Evolutionary conservation across 2,113 vertebrate species (phyloP), one percentile per base, ranked within the genome.

Genomic region (Motacilla alba): DNA sequence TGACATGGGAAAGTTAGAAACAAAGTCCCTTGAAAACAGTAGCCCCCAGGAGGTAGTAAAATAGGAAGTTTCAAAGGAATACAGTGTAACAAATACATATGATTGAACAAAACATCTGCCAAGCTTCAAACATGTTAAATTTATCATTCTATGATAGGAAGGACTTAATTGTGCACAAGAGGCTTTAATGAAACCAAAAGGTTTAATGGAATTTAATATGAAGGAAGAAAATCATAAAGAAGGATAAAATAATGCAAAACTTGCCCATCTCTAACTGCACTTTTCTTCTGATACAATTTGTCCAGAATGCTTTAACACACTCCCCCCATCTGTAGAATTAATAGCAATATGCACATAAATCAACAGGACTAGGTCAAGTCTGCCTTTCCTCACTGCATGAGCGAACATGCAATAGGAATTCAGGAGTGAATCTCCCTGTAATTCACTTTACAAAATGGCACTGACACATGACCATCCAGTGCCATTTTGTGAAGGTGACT

Each of bases 401-500:
- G 58, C 0, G 11, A 83, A 33, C 90, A 31, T 13, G 64, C 75
- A 70, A 80, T 7, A 86, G 64, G 90, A 77, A 78, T 66, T 66
- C 62, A 83, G 76, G 72, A 85, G 68, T 64, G 83, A 93, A 80
- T 85, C 81, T 77, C 44, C 39, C 81, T 68, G 30, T 12, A 64
- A 50, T 55, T 90, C 33, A 52, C 64, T 90, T 83, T 47, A 52
- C 35, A 67, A 64, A 93, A 35, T 37, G 76, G 59, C 94, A 86
- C 7, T 94, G 95, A 96, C 82, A 90, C 73, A 67, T 44, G 63
- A 74, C 55, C 79, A 31, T 8, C 70, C 92, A 3, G 5, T 67
- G 64, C 74, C 79, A 16, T 22, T 88, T 73, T 37, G 28, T 83
- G 75, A 94, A 97, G 92, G 94, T 95, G 92, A 96, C 90, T 81